phyloP scores from a whole-genome alignment of 2,113 vertebrate species.

The Sprattus sprattus region DNA sequence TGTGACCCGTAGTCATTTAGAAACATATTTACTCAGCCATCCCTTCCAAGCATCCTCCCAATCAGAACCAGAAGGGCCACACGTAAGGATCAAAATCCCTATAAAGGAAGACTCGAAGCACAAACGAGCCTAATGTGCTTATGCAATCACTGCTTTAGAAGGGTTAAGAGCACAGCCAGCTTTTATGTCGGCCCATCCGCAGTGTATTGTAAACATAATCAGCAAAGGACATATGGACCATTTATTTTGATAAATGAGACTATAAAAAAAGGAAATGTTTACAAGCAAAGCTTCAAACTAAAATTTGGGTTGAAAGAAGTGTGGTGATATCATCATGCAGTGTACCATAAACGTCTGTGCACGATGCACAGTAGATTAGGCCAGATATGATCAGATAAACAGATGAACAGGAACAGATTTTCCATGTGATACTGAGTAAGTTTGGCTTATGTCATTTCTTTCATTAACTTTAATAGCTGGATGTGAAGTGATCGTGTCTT shows the following conservation, averaged over 20 bases:
- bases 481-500: neutral
- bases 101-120: neutral
- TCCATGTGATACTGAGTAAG: neutral
- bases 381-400: neutral
- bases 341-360: neutral
- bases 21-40: neutral
- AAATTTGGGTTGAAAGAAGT: neutral
- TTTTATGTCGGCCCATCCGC: constrained; percentile 29
- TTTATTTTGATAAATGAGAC: constrained; percentile 24
- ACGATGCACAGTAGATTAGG: neutral
- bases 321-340: neutral
- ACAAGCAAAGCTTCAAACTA: neutral
- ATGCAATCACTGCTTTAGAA: constrained; percentile 32
- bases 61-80: neutral
- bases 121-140: constrained; percentile 13
- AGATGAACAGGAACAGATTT: neutral
- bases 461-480: neutral
- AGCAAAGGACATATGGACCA: constrained; percentile 27
- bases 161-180: constrained; percentile 23
- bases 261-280: constrained; percentile 28
- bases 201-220: constrained; percentile 27
- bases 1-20: neutral
- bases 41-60: neutral
- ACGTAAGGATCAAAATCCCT: neutral
- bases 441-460: neutral